Percentiles rank a stretch among this genome's conserved stretches.
Conservation (phyloP, 1,140 invertebrate species). For the Elymnias hypermnestra region DNA sequence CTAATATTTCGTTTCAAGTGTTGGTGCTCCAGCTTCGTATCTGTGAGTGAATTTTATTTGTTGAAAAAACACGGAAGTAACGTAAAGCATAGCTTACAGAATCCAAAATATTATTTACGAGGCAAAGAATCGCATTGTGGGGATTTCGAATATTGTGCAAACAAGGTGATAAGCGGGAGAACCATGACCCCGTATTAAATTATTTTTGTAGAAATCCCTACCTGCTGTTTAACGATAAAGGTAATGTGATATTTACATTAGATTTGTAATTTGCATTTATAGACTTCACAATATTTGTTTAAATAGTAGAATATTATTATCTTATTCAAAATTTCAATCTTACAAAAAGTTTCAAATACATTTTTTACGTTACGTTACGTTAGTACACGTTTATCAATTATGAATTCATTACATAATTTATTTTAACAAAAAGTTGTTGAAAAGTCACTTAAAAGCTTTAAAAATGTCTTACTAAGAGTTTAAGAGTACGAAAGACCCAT, state of each 20-base stretch:
- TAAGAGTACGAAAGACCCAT: too few species aligned
- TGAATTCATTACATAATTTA: too few species aligned
- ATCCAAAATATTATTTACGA: slow-evolving; percentile 48
- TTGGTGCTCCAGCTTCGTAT: neutral
- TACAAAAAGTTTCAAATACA: too few species aligned
- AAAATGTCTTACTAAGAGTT: too few species aligned
- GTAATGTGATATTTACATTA: neutral
- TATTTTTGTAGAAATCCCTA: slow-evolving; percentile 21
- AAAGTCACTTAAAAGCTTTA: too few species aligned
- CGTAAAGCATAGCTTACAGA: slow-evolving; percentile 29
- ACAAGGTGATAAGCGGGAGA: slow-evolving; percentile 39
- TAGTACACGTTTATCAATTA: too few species aligned
- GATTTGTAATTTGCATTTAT: neutral
- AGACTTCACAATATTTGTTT: too few species aligned
- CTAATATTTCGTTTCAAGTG: neutral
- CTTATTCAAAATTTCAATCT: too few species aligned
- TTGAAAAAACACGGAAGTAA: slow-evolving; percentile 22
- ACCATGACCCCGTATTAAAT: slow-evolving; percentile 31
- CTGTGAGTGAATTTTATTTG: slow-evolving; percentile 13
- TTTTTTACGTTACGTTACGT: too few species aligned
- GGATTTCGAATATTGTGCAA: slow-evolving; percentile 41
- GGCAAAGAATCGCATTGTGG: slow-evolving; percentile 39
- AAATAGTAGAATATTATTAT: too few species aligned
- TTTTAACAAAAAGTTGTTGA: too few species aligned
- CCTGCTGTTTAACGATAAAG: slow-evolving; percentile 13